Evolutionary conservation across 2,113 vertebrate genomes (phyloP), one percentile per base, ranked within the genome.

Genomic region (Zapus hudsonius): DNA sequence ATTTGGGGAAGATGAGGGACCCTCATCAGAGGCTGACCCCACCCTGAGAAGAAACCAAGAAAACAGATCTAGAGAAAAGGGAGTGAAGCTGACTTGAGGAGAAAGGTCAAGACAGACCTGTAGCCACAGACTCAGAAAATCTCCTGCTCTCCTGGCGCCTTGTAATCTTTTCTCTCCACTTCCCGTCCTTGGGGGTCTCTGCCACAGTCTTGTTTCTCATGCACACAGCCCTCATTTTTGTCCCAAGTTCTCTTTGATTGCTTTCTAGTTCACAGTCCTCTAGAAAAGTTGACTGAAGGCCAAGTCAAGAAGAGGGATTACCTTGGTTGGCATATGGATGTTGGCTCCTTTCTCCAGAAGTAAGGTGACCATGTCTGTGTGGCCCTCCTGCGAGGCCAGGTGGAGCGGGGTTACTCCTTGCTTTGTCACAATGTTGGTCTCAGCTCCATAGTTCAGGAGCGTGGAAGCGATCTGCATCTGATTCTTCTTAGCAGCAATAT

Each of bases 401-500:
- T 99, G 99, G 88, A 99, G 98, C 0, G 99, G 99, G 0, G 98
- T 99, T 59, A 99, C 99, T 0, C 99, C 99, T 94, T 99, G 99
- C 96, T 99, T 99, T 66, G 99, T 99, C 95, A 99, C 96, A 87
- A 98, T 98, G 98, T 98, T 99, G 85, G 99, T 99, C 94, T 99
- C 99, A 0, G 99, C 99, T 5, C 98, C 99, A 0, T 98, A 99
- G 96, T 97, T 98, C 95, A 99, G 97, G 3, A 99, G 98, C 6
- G 99, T 99, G 36, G 98, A 98, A 40, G 99, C 99, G 16, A 99
- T 99, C 80, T 99, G 99, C 99, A 99, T 99, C 97, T 99, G 99
- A 94, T 99, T 99, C 98, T 99, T 99, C 98, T 99, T 99, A 72
- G 99, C 99, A 57, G 99, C 99, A 7, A 99, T 93, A 97, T 99